Conservation (phyloP, 2,888 invertebrate genomes). For the Zeuzera pyrina region DNA sequence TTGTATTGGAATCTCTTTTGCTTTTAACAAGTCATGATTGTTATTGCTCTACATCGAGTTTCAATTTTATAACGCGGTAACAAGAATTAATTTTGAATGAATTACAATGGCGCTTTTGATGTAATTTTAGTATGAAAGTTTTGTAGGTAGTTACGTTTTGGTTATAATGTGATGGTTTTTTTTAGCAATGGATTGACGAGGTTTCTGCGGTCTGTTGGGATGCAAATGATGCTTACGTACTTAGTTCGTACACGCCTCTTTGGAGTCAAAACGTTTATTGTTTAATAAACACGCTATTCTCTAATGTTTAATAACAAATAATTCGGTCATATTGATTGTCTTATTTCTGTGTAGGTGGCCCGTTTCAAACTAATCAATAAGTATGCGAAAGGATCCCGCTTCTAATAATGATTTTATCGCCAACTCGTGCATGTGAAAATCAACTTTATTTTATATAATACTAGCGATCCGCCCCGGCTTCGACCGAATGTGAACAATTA, state of each 20-base stretch:
- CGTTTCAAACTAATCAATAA: no score
- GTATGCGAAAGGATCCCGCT: no score
- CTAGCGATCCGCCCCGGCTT: no score
- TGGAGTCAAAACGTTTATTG: no score
- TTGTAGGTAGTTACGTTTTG: conserved; percentile 54
- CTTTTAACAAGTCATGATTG: conserved; percentile 42
- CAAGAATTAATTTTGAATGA: conserved; percentile 26
- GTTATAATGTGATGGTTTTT: conserved; percentile 65
- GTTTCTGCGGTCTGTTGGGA: conserved; percentile 57
- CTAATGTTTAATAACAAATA: no score
- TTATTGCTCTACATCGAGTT: conserved; percentile 15
- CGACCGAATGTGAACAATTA: no score
- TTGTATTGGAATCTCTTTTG: conserved; percentile 58
- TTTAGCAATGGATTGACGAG: conserved; percentile 68
- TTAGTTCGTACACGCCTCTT: conserved; percentile 60
- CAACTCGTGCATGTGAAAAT: no score
- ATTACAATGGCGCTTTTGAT: conserved; percentile 15
- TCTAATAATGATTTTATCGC: no score
- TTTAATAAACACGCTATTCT: no score
- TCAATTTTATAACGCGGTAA: conserved; percentile 19
- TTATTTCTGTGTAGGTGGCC: no score
- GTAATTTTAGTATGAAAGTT: conserved; percentile 21
- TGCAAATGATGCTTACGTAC: conserved; percentile 59
- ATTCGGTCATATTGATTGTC: no score
- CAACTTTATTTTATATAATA: no score